Evolutionary conservation across 1,140 invertebrate genomes (phyloP), one percentile per base, ranked within the genome.

Genomic region (Saccostrea echinata): DNA sequence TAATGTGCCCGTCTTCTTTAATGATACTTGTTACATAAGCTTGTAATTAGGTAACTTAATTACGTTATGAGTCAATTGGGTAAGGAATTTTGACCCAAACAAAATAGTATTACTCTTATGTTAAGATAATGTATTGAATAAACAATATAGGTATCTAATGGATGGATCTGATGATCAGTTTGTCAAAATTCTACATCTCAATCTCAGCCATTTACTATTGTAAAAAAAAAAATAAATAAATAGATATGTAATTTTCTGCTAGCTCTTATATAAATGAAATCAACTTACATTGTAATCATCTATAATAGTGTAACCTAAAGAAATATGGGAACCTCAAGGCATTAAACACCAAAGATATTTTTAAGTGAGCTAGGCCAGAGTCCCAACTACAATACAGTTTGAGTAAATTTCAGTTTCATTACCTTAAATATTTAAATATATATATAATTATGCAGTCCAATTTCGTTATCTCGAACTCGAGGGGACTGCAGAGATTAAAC

Each of bases 11-110:
- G 24, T 71, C 64, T 71, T 71, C 64, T 27, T 30, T 71, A 24
- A 33, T 13, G 24, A 27, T 71, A 24, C n/a, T 30, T 71, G 64
- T 71, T 71, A 30, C 64, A 71, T 71, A 71, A 71, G 27, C 27
- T 24, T 8, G 27, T 24, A 71, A 71, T 71, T 71, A 71, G 64
- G 64, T 71, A 71, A 71, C 27, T 71, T 71, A 24, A 71, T 27
- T 71, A 27, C 27, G 27, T 27, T 24, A 71, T 13, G 9, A 71
- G n/a, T 57, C 13, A 57, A 21, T 57, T 57, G 21, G 55, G 27
- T 24, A 71, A 27, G 27, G 27, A 30, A 71, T 13, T 27, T 13
- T 71, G 8, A 71, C 64, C 64, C 64, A 71, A 24, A 71, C 64
- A 24, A 27, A 27, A 27, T 27, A 71, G 13, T 27, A 8, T 71